Evolutionary conservation across 1,140 invertebrate species (phyloP).

Genomic region (Oscheius sp.): DNA sequence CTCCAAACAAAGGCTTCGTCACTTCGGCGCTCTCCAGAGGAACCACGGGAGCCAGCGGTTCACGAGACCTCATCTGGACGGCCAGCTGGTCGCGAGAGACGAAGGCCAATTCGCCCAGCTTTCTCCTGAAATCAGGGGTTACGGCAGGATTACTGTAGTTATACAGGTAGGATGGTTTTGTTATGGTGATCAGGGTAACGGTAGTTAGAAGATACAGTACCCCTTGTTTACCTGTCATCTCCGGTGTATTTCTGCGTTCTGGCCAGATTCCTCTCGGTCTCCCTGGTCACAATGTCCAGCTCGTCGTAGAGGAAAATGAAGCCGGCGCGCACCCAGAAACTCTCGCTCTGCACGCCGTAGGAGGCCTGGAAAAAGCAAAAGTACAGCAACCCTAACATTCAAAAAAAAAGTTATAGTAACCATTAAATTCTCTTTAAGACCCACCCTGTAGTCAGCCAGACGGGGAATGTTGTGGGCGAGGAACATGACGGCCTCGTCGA

Average conservation of each 20-base stretch:
- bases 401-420: constrained; percentile 34
- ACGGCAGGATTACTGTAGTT: not conserved
- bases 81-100: constrained; percentile 51
- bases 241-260: constrained; percentile 37
- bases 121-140: constrained; percentile 35
- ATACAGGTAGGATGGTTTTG: no score
- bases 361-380: constrained; percentile 32
- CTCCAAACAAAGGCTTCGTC: constrained; percentile 35
- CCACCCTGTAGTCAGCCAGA: constrained; percentile 26
- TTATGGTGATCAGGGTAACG: no score
- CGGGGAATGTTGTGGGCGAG: constrained; percentile 45
- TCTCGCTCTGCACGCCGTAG: constrained; percentile 40
- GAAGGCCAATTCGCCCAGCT: constrained; percentile 56
- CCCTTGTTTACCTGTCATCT: constrained; percentile 48
- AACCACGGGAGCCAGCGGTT: not conserved
- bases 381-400: not conserved
- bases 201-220: no score
- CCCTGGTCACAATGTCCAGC: not conserved
- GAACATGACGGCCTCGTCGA: constrained; percentile 48
- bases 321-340: constrained; percentile 55
- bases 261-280: constrained; percentile 24
- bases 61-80: constrained; percentile 43
- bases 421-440: not conserved
- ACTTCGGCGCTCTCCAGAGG: constrained; percentile 18
- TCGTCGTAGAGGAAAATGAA: constrained; percentile 49